phyloP scores from a whole-genome alignment of 1,140 invertebrate species.

The Episyrphus balteatus region DNA sequence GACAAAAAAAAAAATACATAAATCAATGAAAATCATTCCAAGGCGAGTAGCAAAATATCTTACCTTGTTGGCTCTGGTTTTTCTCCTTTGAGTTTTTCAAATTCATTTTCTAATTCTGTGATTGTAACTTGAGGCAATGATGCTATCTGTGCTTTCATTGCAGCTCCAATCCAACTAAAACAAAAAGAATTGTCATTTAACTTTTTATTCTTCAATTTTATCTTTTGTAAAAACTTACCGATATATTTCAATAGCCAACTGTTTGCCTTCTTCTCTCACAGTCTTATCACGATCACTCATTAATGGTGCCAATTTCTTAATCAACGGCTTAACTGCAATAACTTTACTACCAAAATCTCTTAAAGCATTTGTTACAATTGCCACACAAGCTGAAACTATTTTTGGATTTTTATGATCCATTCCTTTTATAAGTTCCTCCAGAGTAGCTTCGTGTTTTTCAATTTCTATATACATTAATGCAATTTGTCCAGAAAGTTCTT shows the following conservation, averaged over 20 bases:
- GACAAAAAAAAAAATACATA: neutral
- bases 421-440: slow-evolving; percentile 87
- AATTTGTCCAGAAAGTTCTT: slow-evolving; percentile 80
- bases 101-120: slow-evolving; percentile 79
- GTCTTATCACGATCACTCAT: slow-evolving; percentile 86
- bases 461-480: slow-evolving; percentile 91
- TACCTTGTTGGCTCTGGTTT: slow-evolving; percentile 55
- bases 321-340: slow-evolving; percentile 74
- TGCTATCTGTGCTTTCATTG: slow-evolving; percentile 75
- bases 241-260: slow-evolving; percentile 82
- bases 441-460: slow-evolving; percentile 83
- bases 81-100: slow-evolving; percentile 58
- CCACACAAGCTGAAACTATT: slow-evolving; percentile 77
- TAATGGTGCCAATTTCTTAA: slow-evolving; percentile 75
- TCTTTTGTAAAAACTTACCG: slow-evolving; percentile 38
- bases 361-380: slow-evolving; percentile 60
- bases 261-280: slow-evolving; percentile 85
- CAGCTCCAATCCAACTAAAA: slow-evolving; percentile 71
- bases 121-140: slow-evolving; percentile 81
- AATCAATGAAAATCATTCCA: neutral
- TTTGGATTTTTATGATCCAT: slow-evolving; percentile 94
- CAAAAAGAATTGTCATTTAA: neutral
- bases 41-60: neutral
- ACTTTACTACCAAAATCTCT: slow-evolving; percentile 88
- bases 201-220: neutral